Conservation (phyloP, 2,797 vertebrate genomes). For the Pristis pectinata region DNA sequence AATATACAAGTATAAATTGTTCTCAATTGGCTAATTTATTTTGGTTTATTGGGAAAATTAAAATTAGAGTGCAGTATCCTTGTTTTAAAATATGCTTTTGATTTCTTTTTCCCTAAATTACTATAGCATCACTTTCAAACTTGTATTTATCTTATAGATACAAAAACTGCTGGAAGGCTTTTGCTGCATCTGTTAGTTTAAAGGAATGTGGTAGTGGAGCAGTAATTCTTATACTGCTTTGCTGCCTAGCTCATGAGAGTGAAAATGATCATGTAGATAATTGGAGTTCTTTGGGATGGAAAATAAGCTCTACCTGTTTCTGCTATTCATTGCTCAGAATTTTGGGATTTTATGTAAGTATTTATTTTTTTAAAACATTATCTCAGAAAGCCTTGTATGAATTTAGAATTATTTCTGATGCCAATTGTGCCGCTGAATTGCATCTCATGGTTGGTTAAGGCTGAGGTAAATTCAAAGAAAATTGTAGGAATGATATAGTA, state of each 20-base stretch:
- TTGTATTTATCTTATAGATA: constrained; percentile 45
- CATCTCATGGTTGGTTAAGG: not conserved
- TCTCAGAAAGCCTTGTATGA: not conserved
- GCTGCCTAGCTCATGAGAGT: not conserved
- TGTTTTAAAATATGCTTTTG: not conserved
- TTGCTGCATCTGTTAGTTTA: constrained; percentile 46
- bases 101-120: not conserved
- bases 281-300: not conserved
- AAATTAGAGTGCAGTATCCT: not conserved
- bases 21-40: not conserved
- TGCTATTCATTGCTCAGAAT: constrained; percentile 16
- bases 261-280: not conserved
- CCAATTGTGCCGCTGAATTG: not conserved
- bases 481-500: not conserved
- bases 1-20: not conserved
- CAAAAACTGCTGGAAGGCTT: constrained; percentile 40
- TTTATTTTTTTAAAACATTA: not conserved
- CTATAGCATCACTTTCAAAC: not conserved
- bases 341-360: not conserved
- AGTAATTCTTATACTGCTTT: not conserved
- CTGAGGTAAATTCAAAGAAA: not conserved
- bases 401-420: not conserved
- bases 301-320: not conserved
- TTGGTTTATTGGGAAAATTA: too few species aligned
- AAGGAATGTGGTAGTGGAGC: not conserved